phyloP scores from a whole-genome alignment of 2,113 vertebrate species.

The Nettapus auritus region DNA sequence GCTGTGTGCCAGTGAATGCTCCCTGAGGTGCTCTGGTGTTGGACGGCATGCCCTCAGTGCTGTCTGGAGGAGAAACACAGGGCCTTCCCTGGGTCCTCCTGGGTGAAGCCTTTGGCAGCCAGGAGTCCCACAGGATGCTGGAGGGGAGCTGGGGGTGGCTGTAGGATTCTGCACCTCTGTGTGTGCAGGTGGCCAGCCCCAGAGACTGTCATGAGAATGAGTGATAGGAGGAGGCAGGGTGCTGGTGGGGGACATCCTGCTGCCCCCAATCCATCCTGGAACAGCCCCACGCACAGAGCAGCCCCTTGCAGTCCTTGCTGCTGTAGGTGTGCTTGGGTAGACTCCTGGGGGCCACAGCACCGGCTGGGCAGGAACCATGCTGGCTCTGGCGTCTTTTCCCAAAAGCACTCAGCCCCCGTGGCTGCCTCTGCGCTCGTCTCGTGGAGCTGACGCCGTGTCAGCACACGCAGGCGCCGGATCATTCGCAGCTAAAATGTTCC shows the following conservation, averaged over 20 bases:
- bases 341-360: too few species aligned
- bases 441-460: background rate
- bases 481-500: background rate
- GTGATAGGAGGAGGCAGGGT: background rate
- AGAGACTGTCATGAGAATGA: background rate
- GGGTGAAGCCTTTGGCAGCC: background rate
- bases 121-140: background rate
- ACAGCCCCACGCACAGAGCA: too few species aligned
- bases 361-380: background rate
- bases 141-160: background rate
- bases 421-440: background rate
- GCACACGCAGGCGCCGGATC: background rate
- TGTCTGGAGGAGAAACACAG: background rate
- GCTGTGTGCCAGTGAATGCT: background rate
- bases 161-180: background rate
- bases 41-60: accelerated
- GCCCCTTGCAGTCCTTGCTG: background rate
- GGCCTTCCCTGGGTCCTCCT: background rate
- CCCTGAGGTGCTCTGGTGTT: background rate
- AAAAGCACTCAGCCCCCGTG: too few species aligned
- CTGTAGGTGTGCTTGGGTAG: background rate
- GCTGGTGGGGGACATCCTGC: background rate
- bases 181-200: background rate
- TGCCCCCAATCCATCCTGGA: too few species aligned
- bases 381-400: background rate